Percentiles rank a stretch among this genome's conserved stretches.
Evolutionary conservation across 2,113 vertebrate genomes (phyloP).

Genomic region (Phaetusa simplex): DNA sequence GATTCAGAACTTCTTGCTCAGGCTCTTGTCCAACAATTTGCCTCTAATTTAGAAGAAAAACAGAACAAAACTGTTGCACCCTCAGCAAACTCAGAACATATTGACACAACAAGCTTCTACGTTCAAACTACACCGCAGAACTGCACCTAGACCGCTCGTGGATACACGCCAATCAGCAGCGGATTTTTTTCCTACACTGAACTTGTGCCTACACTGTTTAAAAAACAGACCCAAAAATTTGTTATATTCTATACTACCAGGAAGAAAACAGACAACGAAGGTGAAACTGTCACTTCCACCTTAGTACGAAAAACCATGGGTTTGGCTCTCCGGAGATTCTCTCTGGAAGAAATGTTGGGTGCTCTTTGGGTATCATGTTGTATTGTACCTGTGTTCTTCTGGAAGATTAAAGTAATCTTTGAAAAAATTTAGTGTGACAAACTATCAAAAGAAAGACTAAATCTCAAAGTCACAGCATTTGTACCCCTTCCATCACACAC

Average conservation of each 20-base stretch:
- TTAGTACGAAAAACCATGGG: not conserved
- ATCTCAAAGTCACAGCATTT: not conserved
- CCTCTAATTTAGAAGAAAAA: not conserved
- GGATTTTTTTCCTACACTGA: not conserved
- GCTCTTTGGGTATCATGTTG: not conserved
- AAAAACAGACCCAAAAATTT: not conserved
- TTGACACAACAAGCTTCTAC: not conserved
- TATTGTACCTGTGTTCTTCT: not conserved
- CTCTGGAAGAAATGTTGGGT: not conserved
- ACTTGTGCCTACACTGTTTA: not conserved
- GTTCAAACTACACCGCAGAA: not conserved
- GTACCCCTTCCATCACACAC: no score
- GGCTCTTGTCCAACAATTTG: not conserved
- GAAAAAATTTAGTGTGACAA: not conserved
- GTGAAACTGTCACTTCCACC: not conserved
- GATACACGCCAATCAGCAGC: not conserved
- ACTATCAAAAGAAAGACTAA: not conserved
- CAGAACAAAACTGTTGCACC: not conserved
- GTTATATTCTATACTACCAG: not conserved
- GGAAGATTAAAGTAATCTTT: not conserved
- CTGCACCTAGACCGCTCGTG: fast-evolving
- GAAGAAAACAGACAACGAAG: not conserved
- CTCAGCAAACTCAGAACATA: not conserved
- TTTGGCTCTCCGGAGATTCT: not conserved
- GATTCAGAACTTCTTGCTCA: not conserved